Conservation (phyloP, 2,113 vertebrate species). For the Agapornis roseicollis region DNA sequence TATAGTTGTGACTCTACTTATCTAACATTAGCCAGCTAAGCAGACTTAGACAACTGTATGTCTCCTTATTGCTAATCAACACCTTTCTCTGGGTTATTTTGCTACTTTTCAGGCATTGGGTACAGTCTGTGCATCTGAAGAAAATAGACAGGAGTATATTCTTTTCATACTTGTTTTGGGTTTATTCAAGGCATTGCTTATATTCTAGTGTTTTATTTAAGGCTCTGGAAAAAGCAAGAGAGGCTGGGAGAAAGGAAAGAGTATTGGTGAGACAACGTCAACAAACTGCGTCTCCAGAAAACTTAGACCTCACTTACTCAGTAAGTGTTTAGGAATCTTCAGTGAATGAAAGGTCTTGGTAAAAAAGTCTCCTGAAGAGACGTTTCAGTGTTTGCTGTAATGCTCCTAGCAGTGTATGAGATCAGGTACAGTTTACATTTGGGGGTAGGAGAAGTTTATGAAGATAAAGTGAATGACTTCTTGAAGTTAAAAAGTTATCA, state of each 20-base stretch:
- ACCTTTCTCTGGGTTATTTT: not conserved
- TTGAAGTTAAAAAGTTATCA: not conserved
- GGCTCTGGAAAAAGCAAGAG: conserved; percentile 97
- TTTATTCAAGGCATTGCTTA: not conserved
- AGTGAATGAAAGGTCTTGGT: not conserved
- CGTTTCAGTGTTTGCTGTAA: not conserved
- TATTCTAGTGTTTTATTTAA: conserved; percentile 57
- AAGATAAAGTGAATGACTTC: not conserved
- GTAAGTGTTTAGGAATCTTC: conserved; percentile 76
- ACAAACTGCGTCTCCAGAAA: conserved; percentile 81
- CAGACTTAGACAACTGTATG: not conserved
- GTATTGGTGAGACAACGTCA: conserved; percentile 88
- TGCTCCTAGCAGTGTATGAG: not conserved
- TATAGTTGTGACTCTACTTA: not conserved
- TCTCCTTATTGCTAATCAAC: not conserved
- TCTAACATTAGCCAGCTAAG: not conserved
- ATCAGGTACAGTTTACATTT: not conserved
- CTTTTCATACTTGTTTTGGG: not conserved
- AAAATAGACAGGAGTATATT: not conserved
- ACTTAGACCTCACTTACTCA: conserved; percentile 92
- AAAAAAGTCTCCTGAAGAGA: not conserved
- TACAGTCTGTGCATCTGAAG: not conserved
- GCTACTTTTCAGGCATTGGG: not conserved
- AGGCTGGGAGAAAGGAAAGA: conserved; percentile 92
- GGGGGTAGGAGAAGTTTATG: not conserved